Conservation (phyloP, 2,113 vertebrate genomes). For the Rhombomys opimus region DNA sequence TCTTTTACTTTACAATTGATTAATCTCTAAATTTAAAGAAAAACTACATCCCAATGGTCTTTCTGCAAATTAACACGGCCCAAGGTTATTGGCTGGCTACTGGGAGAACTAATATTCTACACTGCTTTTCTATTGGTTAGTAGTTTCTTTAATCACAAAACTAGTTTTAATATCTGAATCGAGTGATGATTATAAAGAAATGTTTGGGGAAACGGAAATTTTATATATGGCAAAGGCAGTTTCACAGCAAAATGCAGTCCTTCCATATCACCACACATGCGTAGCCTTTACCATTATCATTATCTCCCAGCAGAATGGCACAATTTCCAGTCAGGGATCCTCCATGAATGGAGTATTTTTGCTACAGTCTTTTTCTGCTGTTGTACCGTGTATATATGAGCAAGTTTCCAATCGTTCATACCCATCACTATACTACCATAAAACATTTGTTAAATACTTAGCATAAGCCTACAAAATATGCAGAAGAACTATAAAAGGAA, state of each 20-base stretch:
- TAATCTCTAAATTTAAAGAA: neutral
- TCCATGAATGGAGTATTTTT: neutral
- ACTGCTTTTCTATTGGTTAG: neutral
- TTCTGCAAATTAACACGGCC: neutral
- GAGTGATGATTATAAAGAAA: neutral
- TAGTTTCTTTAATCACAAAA: neutral
- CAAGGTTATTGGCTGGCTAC: neutral
- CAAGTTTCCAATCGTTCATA: neutral
- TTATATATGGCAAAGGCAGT: neutral
- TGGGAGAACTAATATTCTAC: neutral
- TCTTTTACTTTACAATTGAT: neutral
- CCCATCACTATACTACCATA: neutral
- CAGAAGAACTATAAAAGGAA: neutral
- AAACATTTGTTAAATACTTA: neutral
- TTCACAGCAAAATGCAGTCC: neutral
- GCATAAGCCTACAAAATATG: neutral
- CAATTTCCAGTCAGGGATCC: neutral
- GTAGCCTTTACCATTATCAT: neutral
- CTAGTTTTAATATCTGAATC: neutral
- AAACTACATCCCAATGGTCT: neutral
- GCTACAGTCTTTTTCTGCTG: neutral
- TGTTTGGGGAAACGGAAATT: neutral
- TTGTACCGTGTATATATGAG: neutral
- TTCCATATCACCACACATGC: neutral
- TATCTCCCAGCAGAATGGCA: neutral